phyloP scores from a whole-genome alignment of 2,113 vertebrate species.

The Mobula hypostoma region DNA sequence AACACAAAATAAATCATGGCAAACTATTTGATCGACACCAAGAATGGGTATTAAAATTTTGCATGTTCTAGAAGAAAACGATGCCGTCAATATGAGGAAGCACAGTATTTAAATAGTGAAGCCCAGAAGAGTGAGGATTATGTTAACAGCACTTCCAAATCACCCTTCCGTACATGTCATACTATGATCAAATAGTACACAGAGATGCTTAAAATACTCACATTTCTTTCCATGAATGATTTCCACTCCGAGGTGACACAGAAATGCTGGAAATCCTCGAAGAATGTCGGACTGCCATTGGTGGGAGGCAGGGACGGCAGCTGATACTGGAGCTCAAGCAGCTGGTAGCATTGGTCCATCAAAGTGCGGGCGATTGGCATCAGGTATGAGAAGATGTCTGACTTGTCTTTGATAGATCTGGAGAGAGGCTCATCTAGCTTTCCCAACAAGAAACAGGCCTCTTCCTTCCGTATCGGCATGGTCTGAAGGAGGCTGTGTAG shows the following conservation, averaged over 20 bases:
- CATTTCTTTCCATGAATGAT: conserved; percentile 78
- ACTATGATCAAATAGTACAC: background rate
- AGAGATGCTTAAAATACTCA: conserved; percentile 45
- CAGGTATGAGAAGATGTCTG: conserved; percentile 71
- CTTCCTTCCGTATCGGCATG: conserved; percentile 62
- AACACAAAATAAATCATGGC: background rate
- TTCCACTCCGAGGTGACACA: conserved; percentile 77
- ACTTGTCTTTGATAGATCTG: conserved; percentile 41
- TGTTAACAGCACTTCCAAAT: background rate
- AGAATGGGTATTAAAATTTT: background rate
- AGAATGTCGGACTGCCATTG: conserved; percentile 87
- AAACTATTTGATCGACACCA: background rate
- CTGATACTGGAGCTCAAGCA: conserved; percentile 64
- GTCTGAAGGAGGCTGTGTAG: conserved; percentile 91
- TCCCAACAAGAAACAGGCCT: conserved; percentile 87
- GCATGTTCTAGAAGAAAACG: background rate
- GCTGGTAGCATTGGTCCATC: conserved; percentile 78
- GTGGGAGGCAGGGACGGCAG: conserved; percentile 83
- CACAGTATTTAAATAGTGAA: background rate
- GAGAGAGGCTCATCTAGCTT: conserved; percentile 70
- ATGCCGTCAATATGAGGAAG: background rate
- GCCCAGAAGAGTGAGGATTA: background rate
- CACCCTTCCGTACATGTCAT: background rate
- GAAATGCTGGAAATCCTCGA: conserved; percentile 83
- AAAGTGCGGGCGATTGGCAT: conserved; percentile 81